These are phyloP conservation scores for Drosophila murphyi DNA, from an alignment of 1,140 invertebrate species.

Conservation along the genomic window DNA sequence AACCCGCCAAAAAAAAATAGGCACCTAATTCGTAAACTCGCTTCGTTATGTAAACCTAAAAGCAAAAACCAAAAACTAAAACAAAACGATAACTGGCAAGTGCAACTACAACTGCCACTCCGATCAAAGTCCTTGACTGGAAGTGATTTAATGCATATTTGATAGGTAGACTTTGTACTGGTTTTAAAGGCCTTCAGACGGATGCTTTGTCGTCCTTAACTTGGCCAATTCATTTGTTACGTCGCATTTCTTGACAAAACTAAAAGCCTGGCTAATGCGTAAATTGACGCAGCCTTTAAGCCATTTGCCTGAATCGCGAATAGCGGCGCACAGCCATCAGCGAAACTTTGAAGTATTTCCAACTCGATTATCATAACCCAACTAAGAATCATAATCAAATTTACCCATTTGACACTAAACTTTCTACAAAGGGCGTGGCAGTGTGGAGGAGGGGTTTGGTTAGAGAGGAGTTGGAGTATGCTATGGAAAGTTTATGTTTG, in stretches of 20 bases:
- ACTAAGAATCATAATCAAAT: conserved; percentile 78
- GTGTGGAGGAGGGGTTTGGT: not conserved
- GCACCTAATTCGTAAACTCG: no score
- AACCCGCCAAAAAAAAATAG: not conserved
- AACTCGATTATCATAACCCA: conserved; percentile 79
- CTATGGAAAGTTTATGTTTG: conserved; percentile 33
- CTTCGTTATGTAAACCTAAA: not conserved
- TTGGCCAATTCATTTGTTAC: conserved; percentile 34
- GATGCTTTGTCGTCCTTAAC: no score
- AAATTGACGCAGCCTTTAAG: conserved; percentile 26
- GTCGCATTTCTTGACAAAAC: conserved; percentile 41
- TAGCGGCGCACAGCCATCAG: conserved; percentile 20
- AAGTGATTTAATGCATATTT: conserved; percentile 76
- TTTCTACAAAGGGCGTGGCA: conserved; percentile 36
- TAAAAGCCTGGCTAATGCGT: conserved; percentile 44
- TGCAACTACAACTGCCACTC: conserved; percentile 5
- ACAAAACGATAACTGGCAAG: conserved; percentile 41
- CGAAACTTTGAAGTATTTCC: conserved; percentile 78
- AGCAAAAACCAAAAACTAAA: conserved; percentile 25
- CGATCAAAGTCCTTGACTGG: conserved; percentile 41
- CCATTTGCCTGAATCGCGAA: conserved; percentile 4
- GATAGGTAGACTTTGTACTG: conserved; percentile 53
- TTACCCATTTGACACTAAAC: conserved; percentile 80
- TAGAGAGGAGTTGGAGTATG: conserved; percentile 4
- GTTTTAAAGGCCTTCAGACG: conserved; percentile 9